Evolutionary conservation across 1,140 invertebrate species (phyloP).

Genomic region (Diachasmimorpha longicaudata): DNA sequence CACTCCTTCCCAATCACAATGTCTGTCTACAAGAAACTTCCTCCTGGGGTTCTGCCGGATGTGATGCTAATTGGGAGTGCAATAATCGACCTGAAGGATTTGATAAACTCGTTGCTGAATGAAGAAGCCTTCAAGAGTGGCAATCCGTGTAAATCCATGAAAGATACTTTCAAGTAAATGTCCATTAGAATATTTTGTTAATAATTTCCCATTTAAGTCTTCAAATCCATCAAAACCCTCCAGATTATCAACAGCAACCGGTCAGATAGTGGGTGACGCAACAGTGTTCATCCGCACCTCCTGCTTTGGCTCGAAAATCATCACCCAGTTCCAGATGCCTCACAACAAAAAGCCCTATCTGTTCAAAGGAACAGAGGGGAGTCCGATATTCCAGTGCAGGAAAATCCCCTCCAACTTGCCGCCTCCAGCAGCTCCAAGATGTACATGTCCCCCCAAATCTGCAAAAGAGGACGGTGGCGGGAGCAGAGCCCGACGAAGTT

Average conservation of each 20-base stretch:
- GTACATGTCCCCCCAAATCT: constrained; percentile 19
- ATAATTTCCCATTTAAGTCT: too few relatives aligned
- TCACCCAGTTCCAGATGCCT: constrained; percentile 69
- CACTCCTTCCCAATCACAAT: constrained; percentile 51
- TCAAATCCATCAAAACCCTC: constrained; percentile 8
- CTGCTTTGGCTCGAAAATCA: constrained; percentile 70
- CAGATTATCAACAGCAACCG: constrained; percentile 51
- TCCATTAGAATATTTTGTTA: neutral
- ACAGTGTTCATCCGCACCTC: constrained; percentile 67
- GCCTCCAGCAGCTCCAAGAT: constrained; percentile 12
- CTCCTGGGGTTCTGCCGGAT: constrained; percentile 51
- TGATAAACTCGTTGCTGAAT: constrained; percentile 47
- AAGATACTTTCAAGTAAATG: constrained; percentile 63
- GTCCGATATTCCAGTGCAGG: constrained; percentile 51
- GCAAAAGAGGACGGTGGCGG: neutral
- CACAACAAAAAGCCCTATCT: constrained; percentile 51
- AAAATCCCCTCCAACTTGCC: constrained; percentile 32
- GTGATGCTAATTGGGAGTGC: constrained; percentile 51
- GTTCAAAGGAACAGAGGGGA: constrained; percentile 48
- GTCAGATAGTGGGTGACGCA: constrained; percentile 61
- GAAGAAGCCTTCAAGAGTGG: constrained; percentile 31
- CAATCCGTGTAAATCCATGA: constrained; percentile 56
- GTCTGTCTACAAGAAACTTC: constrained; percentile 54
- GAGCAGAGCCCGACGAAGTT: constrained; percentile 28
- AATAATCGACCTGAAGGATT: constrained; percentile 43